Evolutionary conservation across 2,113 vertebrate genomes (phyloP).

Genomic region (Anoplopoma fimbria): DNA sequence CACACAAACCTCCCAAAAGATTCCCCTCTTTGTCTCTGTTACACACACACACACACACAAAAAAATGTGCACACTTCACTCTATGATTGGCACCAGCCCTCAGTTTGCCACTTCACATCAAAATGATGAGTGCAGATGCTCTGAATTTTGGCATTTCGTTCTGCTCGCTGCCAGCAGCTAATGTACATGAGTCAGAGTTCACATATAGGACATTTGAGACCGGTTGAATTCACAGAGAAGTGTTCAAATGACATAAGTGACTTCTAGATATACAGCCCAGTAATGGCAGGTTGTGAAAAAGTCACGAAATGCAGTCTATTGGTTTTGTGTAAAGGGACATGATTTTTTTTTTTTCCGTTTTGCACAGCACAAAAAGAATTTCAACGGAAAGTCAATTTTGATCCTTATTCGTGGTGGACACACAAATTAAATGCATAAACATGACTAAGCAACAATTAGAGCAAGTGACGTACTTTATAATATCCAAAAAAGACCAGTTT

Average conservation of each 20-base stretch:
- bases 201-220: neutral
- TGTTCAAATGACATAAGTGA: neutral
- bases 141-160: neutral
- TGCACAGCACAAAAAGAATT: too few species aligned
- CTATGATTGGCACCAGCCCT: slow-evolving; percentile 25
- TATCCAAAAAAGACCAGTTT: too few species aligned
- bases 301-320: too few species aligned
- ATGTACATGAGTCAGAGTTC: neutral
- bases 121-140: slow-evolving; percentile 22
- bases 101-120: slow-evolving; percentile 32
- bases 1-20: slow-evolving; percentile 20
- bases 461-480: too few species aligned
- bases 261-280: neutral
- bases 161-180: neutral
- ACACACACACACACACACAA: slow-evolving; percentile 25
- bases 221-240: neutral
- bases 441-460: too few species aligned
- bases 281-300: too few species aligned
- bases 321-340: too few species aligned
- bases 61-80: neutral
- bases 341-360: too few species aligned
- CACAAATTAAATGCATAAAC: neutral
- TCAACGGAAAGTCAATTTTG: neutral
- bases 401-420: neutral
- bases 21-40: slow-evolving; percentile 27